Evolutionary conservation across 2,797 vertebrate genomes (phyloP), one percentile per base, ranked within the genome.

Genomic region (Muscicapa comitata): DNA sequence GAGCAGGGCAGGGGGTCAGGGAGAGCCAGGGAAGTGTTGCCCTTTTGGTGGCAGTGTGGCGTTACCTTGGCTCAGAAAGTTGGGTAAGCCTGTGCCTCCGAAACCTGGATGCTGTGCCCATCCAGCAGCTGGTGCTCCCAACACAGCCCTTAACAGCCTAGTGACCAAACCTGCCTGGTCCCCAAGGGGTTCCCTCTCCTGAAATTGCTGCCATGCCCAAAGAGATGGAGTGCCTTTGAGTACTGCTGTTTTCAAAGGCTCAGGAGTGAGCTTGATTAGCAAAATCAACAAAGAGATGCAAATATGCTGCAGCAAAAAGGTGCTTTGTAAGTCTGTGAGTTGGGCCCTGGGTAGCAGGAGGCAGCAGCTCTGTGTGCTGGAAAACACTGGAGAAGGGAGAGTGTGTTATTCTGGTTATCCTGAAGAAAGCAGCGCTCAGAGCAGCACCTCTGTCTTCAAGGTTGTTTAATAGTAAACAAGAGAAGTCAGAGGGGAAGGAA

Each of bases 11-110:
- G 57, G 67, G 68, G 86, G 86, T 74, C 79, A 87, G 61, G 37
- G 58, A 68, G 1, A 47, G 89, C 55, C 79, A 70, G 53, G 2
- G 1, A 61, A 83, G 20, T 1, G 31, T 58, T 91, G 82, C 94
- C 95, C 94, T 95, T 95, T 94, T 95, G 95, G 91, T 95, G 95
- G 94, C 93, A 94, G 85, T 94, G 89, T 94, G 96, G 89, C 89
- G 50, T 90, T 93, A 77, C 65, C 94, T 94, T 90, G 89, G 57
- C 78, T 93, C 48, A n/a, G 74, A 62, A 54, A 57, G 66, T 20
- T 66, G 70, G 83, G 71, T 33, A 21, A 89, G 13, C 7, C 0
- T 6, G 17, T 26, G 66, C 54, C 33, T 82, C 37, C 0, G 0
- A 14, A 71, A 20, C n/a, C 62, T 31, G 78, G 78, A 24, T 59